A percentile compares a stretch with the other conserved stretches of the same genome.
These are phyloP conservation scores for Contarinia nasturtii DNA, from an alignment of 1,140 invertebrate species.

Conservation along the genomic window DNA sequence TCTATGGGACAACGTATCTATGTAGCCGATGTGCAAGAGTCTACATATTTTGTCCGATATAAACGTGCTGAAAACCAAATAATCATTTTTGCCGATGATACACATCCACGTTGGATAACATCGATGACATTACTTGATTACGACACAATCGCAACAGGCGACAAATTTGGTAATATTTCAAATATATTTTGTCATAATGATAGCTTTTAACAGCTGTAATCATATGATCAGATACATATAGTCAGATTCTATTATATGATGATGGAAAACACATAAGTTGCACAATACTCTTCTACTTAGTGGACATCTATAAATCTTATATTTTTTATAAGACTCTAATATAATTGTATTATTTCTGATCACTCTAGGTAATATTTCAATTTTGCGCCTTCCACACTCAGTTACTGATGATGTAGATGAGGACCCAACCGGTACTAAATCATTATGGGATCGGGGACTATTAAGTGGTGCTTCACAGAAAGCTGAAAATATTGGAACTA, in stretches of 20 bases:
- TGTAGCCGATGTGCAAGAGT: conserved; percentile 93
- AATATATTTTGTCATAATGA: too few relatives aligned
- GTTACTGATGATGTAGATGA: conserved; percentile 96
- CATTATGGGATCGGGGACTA: conserved; percentile 92
- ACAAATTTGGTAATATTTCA: conserved; percentile 97
- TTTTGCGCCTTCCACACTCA: conserved; percentile 75
- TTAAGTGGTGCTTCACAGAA: conserved; percentile 96
- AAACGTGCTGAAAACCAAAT: conserved; percentile 92
- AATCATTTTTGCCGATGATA: conserved; percentile 97
- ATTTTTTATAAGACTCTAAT: too few relatives aligned
- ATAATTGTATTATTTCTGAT: too few relatives aligned
- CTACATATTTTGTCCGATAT: conserved; percentile 90
- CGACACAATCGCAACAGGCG: conserved; percentile 86
- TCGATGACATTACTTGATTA: conserved; percentile 87
- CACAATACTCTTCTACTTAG: too few relatives aligned
- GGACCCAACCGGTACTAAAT: conserved; percentile 96
- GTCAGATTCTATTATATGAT: too few relatives aligned
- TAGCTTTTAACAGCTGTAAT: too few relatives aligned
- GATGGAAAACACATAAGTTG: too few relatives aligned
- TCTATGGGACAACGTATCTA: conserved; percentile 85
- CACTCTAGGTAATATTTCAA: too few relatives aligned
- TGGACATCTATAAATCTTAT: too few relatives aligned
- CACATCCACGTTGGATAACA: conserved; percentile 90
- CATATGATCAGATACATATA: too few relatives aligned
- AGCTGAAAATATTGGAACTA: conserved; percentile 76